Conservation (phyloP, 2,113 vertebrate species). For the Lanius ludovicianus region DNA sequence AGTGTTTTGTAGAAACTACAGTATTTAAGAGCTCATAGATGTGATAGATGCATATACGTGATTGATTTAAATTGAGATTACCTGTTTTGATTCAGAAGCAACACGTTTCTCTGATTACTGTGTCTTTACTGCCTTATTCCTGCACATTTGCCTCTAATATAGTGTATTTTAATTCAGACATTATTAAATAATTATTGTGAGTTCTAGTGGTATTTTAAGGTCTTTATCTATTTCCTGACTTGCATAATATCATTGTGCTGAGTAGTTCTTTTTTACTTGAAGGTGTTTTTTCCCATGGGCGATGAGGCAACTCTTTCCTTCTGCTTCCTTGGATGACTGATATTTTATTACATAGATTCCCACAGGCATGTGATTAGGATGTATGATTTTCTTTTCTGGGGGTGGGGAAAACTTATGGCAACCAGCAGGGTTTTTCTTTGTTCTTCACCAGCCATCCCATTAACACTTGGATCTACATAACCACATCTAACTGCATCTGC, state of each 20-base stretch:
- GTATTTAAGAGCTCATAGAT: background rate
- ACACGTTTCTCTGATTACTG: background rate
- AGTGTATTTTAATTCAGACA: background rate
- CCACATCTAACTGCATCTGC: constrained; percentile 63
- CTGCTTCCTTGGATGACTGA: constrained; percentile 58
- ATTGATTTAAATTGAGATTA: background rate
- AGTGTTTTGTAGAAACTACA: background rate
- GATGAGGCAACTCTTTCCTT: constrained; percentile 54
- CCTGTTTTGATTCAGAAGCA: background rate
- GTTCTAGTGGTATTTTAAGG: background rate
- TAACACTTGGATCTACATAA: constrained; percentile 29
- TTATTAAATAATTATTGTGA: background rate
- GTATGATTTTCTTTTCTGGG: background rate
- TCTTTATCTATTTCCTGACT: background rate
- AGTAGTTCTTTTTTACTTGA: constrained; percentile 51
- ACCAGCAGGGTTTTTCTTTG: constrained; percentile 38
- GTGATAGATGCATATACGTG: accelerated
- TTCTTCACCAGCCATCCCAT: background rate
- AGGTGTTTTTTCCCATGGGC: constrained; percentile 56
- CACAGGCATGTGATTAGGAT: constrained; percentile 59
- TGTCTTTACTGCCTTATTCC: background rate
- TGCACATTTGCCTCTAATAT: background rate
- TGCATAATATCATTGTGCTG: background rate
- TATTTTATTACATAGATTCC: constrained; percentile 59
- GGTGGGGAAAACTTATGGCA: background rate